Percentiles rank a stretch among this genome's conserved stretches.
These are phyloP conservation scores for Nasonia oneida DNA, from an alignment of 2,888 invertebrate genomes.

Conservation along the genomic window DNA sequence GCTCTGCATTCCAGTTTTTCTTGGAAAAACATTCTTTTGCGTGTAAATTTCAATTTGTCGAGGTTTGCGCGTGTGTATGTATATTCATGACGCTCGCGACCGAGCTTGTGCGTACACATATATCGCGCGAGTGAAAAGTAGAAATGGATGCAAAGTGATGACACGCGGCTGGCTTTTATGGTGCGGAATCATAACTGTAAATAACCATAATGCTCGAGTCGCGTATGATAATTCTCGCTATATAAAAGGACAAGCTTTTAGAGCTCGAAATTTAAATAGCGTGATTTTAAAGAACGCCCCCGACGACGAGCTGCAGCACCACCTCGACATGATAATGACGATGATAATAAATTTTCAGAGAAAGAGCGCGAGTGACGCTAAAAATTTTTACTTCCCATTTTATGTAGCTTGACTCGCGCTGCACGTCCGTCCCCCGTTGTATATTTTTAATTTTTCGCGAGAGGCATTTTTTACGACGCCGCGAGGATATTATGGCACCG, in stretches of 20 bases:
- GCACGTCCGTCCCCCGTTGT: background rate
- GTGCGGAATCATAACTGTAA: constrained; percentile 45
- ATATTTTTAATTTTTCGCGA: background rate
- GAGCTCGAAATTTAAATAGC: constrained; percentile 35
- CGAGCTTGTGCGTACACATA: background rate
- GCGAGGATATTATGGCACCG: background rate
- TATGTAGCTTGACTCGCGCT: background rate
- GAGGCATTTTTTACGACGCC: background rate
- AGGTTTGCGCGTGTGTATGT: constrained; percentile 2
- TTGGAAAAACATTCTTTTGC: constrained; percentile 19
- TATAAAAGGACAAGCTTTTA: constrained; percentile 34
- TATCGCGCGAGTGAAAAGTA: constrained; percentile 42
- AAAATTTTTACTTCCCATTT: constrained; percentile 9
- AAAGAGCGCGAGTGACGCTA: background rate
- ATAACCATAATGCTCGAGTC: constrained; percentile 31
- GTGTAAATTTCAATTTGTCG: constrained; percentile 42
- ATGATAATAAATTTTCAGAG: background rate
- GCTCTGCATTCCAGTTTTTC: background rate
- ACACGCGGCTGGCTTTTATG: constrained; percentile 43
- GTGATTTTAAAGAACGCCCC: background rate
- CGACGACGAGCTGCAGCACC: background rate
- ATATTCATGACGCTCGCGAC: constrained; percentile 30
- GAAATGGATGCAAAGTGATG: constrained; percentile 41
- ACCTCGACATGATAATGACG: background rate
- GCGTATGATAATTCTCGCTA: constrained; percentile 45